Percentiles rank a stretch among this genome's conserved stretches.
phyloP scores from a whole-genome alignment of 2,888 invertebrate species.

The Hirtodrosophila duncani region DNA sequence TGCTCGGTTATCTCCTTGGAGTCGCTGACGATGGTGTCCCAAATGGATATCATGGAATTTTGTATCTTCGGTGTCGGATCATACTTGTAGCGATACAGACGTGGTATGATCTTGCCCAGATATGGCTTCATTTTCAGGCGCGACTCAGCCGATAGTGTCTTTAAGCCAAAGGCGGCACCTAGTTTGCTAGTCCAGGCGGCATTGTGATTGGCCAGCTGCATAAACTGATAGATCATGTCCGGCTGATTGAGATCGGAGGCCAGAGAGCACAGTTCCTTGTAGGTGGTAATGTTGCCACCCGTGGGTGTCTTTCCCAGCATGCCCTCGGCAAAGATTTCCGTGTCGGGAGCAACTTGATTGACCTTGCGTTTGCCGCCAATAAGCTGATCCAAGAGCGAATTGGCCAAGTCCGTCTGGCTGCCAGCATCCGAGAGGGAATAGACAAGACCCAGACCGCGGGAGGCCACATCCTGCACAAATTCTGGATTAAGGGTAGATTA shows the following conservation, averaged over 20 bases:
- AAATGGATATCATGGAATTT: conserved; percentile 95
- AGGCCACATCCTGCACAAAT: conserved; percentile 94
- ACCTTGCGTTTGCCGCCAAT: conserved; percentile 87
- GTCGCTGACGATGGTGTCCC: conserved; percentile 92
- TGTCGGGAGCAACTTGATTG: conserved; percentile 87
- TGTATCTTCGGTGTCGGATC: conserved; percentile 96
- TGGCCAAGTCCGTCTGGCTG: conserved; percentile 85
- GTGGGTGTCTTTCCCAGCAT: conserved; percentile 91
- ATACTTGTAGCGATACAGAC: conserved; percentile 89
- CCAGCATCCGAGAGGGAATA: conserved; percentile 89
- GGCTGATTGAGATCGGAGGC: conserved; percentile 97
- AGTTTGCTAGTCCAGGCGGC: conserved; percentile 94
- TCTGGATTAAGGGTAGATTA: conserved; percentile 84
- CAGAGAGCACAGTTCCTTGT: conserved; percentile 94
- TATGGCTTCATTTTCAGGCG: conserved; percentile 90
- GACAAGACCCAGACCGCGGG: conserved; percentile 92
- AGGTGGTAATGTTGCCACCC: conserved; percentile 93
- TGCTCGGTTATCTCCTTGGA: conserved; percentile 87
- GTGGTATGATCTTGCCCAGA: conserved; percentile 91
- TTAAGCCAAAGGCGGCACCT: conserved; percentile 96
- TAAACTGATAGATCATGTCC: conserved; percentile 95
- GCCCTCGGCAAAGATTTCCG: conserved; percentile 92
- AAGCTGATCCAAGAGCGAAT: conserved; percentile 88
- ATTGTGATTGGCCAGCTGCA: conserved; percentile 96
- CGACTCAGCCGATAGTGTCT: conserved; percentile 90